Evolutionary conservation across 2,888 invertebrate species (phyloP).

Genomic region (Caenorhabditis sinica): DNA sequence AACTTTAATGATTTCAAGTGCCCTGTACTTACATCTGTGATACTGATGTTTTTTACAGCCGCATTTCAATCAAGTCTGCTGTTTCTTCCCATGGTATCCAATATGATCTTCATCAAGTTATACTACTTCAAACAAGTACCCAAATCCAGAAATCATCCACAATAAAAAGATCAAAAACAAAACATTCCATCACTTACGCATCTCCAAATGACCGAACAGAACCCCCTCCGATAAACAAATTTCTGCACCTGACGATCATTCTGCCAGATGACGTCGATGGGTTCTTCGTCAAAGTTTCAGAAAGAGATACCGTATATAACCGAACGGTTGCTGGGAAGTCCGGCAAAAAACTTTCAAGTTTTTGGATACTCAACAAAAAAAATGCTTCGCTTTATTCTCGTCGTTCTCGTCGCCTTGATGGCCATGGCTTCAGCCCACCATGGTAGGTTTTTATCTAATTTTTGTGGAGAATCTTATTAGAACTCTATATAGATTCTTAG

Average conservation of each 20-base stretch:
- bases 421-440: background rate
- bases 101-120: too few species aligned
- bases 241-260: slow-evolving; percentile 16
- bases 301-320: background rate
- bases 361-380: background rate
- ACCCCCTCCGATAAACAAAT: slow-evolving; percentile 20
- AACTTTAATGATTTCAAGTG: too few species aligned
- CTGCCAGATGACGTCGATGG: background rate
- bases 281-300: slow-evolving; percentile 24
- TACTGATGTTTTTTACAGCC: too few species aligned
- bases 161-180: slow-evolving; percentile 3
- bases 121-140: too few species aligned
- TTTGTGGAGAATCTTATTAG: too few species aligned
- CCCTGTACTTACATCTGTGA: too few species aligned
- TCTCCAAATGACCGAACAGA: slow-evolving; percentile 31
- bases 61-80: too few species aligned
- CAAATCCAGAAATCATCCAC: background rate
- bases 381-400: slow-evolving; percentile 18
- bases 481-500: too few species aligned
- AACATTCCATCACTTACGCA: background rate
- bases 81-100: too few species aligned
- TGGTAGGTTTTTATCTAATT: too few species aligned
- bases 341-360: background rate
- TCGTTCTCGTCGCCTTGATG: slow-evolving; percentile 7
- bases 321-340: background rate